Evolutionary conservation across 2,797 vertebrate species (phyloP).

Genomic region (Oreochromis mossambicus): DNA sequence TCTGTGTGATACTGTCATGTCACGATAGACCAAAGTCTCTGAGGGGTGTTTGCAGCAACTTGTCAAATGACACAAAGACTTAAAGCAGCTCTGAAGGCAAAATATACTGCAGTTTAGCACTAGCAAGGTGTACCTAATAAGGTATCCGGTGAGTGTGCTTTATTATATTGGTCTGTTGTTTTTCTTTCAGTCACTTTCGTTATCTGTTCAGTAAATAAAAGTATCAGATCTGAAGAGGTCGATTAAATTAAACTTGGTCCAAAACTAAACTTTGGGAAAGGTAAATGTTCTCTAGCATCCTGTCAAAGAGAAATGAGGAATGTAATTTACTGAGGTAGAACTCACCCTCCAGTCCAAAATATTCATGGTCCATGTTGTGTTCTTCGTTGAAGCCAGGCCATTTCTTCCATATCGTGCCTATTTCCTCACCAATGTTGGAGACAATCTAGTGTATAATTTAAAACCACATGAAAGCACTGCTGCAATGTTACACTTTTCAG

Average conservation of each 20-base stretch:
- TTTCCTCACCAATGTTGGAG: slow-evolving; percentile 62
- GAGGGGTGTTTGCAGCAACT: background rate
- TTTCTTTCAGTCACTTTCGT: background rate
- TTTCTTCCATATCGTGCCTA: slow-evolving; percentile 75
- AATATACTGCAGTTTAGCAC: background rate
- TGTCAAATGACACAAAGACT: background rate
- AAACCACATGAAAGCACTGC: background rate
- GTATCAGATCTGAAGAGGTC: background rate
- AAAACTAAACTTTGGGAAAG: background rate
- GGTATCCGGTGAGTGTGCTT: background rate
- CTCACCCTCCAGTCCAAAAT: slow-evolving; percentile 81
- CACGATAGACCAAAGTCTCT: background rate
- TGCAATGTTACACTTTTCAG: background rate
- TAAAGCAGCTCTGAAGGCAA: background rate
- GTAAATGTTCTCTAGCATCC: background rate
- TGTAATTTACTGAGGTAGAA: background rate
- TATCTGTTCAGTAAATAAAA: background rate
- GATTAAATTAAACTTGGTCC: background rate
- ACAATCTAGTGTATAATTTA: slow-evolving; percentile 57
- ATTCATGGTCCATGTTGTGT: slow-evolving; percentile 82
- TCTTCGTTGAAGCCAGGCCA: slow-evolving; percentile 79
- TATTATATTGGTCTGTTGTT: background rate
- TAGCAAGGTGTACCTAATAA: background rate
- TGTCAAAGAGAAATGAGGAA: background rate
- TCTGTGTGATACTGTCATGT: background rate